Base-by-base conservation (phyloP, 2,113 vertebrate species). In the Notothenia rossii region DNA sequence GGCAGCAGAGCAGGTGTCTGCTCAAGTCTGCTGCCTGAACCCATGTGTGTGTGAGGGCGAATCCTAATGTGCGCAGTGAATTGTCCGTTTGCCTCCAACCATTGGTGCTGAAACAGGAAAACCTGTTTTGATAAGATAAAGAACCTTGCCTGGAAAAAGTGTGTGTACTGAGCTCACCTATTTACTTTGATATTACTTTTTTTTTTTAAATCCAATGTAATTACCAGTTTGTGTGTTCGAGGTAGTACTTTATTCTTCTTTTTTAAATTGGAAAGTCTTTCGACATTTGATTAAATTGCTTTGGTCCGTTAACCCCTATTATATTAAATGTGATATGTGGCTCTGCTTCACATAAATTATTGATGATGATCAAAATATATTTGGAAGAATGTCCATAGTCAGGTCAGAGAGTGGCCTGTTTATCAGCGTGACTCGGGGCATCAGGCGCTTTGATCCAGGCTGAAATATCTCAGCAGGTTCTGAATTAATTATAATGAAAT, bases 1-100 rank as follows among this genome's bases (percentile, higher is more conserved):
- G 91, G 90, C 89, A 73, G 59, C 79, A 72, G 88, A 90, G 89
- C 89, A 92, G 91, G 82, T 90, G 90, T 75, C 72, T 72, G 78
- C 73, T 78, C 25, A 1, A 64, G 79, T 59, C 77, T 49, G 71
- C 69, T 81, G 77, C 77, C 83, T 76, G 18, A 18, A 69, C 1
- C 49, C 2, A 0, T 10, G 22, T 46, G 12, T 49, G 64, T 18
- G 66, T 53, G 49, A 12, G 45, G 15, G 18, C n/a, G 10, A 18
- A 9, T 75, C 22, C 20, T 40, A 11, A 43, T 60, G 85, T 72
- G 55, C 10, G 25, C 54, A 46, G 75, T 61, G 49, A 78, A 74
- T 63, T 59, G 58, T 71, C 66, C 25, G 13, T 45, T 73, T 56
- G 59, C 58, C 67, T 70, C 73, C 48, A 49, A 72, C 61, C 66